Base-by-base conservation (phyloP, 2,888 invertebrate genomes). In the Neoascia interrupta region DNA sequence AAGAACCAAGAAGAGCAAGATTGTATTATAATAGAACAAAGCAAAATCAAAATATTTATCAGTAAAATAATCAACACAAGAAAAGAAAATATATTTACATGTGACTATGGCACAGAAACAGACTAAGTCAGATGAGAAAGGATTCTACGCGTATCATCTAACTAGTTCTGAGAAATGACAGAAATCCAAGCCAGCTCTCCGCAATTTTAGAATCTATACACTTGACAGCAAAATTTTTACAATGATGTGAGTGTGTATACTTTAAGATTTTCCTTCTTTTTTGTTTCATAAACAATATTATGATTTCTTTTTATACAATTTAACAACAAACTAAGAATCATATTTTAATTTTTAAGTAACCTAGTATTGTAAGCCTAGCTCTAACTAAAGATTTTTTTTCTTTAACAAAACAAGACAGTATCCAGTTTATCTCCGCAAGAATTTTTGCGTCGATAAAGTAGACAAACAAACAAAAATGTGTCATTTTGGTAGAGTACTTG, bases 271-370 rank as follows among this genome's bases (percentile, higher is more conserved):
- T 58, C 19, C 45, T 66, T 11, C 16, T 54, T 53, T 51, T 73
- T 75, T 69, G 69, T 75, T 75, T 69, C 31, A 75, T 75, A 75
- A 75, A 75, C 75, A 75, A 56, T 43, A n/a, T n/a, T n/a, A n/a
- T n/a, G n/a, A n/a, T n/a, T n/a, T n/a, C 45, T 64, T 72, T 61
- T 74, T 61, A 61, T 51, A 34, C 41, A 69, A 47, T 56, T 61
- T 43, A 54, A 61, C 41, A 61, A n/a, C n/a, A n/a, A 69, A 49
- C 34, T 6, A 15, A 45, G 23, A 23, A 64, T 23, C 39, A 21
- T n/a, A n/a, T n/a, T n/a, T n/a, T n/a, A n/a, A n/a, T n/a, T n/a
- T n/a, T 51, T 75, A 75, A 75, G 75, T 58, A 56, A 75, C 18
- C 49, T 75, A 75, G 75, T 45, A 41, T 13, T 56, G 21, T 75